Evolutionary conservation across 2,113 vertebrate species (phyloP).

Genomic region (Pionites leucogaster): DNA sequence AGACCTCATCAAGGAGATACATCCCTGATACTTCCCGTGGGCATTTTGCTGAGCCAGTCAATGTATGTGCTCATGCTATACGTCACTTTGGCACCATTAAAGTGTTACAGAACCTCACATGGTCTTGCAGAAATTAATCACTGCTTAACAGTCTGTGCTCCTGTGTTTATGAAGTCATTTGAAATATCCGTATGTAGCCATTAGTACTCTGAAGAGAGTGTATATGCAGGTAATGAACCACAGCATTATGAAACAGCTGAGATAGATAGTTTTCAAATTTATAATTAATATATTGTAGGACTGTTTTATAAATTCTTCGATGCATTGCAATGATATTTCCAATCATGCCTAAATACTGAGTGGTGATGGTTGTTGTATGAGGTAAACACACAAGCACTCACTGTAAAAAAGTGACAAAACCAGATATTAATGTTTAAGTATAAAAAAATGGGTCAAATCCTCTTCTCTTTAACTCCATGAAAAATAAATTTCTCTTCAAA

Average conservation of each 20-base stretch:
- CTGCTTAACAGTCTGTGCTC: slow-evolving; percentile 69
- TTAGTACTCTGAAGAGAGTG: slow-evolving; percentile 20
- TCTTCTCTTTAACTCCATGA: not conserved
- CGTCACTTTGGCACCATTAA: slow-evolving; percentile 73
- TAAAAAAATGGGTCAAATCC: not conserved
- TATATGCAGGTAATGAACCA: slow-evolving; percentile 67
- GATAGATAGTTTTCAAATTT: slow-evolving; percentile 44
- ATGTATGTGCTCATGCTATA: slow-evolving; percentile 38
- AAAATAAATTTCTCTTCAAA: not conserved
- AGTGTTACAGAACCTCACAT: slow-evolving; percentile 64
- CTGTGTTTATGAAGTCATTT: slow-evolving; percentile 74
- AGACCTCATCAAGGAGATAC: slow-evolving; percentile 30
- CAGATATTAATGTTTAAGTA: not conserved
- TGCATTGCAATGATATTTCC: not conserved
- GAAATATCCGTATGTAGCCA: slow-evolving; percentile 64
- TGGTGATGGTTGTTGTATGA: not conserved
- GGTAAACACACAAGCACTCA: not conserved
- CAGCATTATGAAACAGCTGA: slow-evolving; percentile 26
- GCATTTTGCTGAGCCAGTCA: slow-evolving; percentile 71
- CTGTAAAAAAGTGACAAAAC: not conserved
- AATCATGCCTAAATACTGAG: not conserved
- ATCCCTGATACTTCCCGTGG: slow-evolving; percentile 19
- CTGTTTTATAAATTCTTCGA: slow-evolving; percentile 1
- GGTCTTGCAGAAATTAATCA: slow-evolving; percentile 77
- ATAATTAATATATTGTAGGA: slow-evolving; percentile 66